phyloP scores from a whole-genome alignment of 2,113 vertebrate species.

The Anser brachyrhynchus region DNA sequence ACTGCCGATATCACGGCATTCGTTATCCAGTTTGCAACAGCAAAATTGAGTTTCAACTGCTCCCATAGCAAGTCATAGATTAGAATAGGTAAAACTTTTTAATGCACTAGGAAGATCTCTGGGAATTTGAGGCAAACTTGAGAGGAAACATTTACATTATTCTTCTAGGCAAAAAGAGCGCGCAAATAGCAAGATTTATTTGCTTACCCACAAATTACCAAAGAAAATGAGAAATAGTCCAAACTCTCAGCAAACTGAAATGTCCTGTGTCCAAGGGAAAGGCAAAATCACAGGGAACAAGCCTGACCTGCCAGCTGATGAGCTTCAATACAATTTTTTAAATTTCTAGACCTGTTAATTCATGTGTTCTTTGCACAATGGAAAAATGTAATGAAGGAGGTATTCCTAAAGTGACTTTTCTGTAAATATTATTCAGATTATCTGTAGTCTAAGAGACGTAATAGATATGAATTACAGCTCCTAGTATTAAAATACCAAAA shows the following conservation, averaged over 20 bases:
- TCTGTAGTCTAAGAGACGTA: not conserved
- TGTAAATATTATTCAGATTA: constrained; percentile 36
- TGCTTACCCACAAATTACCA: not conserved
- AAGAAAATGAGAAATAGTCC: not conserved
- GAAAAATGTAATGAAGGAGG: not conserved
- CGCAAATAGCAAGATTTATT: not conserved
- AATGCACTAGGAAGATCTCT: fast-evolving
- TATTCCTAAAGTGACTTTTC: not conserved
- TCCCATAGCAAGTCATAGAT: fast-evolving
- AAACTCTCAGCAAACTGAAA: not conserved
- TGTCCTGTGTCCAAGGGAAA: not conserved
- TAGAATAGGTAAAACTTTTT: not conserved
- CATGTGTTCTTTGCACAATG: not conserved
- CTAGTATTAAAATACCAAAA: constrained; percentile 51
- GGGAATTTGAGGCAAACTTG: not conserved
- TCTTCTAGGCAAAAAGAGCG: not conserved
- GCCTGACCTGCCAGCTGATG: not conserved
- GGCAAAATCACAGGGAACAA: not conserved
- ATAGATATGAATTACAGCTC: constrained; percentile 33
- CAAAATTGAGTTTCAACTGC: not conserved
- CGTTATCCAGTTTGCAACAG: fast-evolving
- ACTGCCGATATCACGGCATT: not conserved
- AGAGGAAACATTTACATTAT: not conserved
- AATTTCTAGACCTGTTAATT: not conserved
- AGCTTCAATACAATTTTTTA: not conserved